Base-by-base conservation (phyloP, 2,888 invertebrate genomes). In the Serrognathus titanus region DNA sequence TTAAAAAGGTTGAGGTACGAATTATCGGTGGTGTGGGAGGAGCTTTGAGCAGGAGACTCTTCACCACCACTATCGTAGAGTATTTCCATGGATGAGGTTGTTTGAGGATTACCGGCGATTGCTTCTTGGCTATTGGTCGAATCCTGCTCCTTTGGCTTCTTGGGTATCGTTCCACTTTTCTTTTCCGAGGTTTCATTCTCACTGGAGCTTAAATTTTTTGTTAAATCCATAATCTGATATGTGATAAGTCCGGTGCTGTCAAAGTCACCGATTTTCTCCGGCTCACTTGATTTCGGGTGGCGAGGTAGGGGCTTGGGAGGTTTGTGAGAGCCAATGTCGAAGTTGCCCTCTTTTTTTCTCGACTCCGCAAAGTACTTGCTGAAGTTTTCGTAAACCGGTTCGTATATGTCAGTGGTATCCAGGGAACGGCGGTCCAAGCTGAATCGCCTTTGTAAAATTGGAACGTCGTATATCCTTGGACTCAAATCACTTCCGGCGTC, bases 321-420 rank as follows among this genome's bases (percentile, higher is more conserved):
- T 31, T 59, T 63, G 24, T 31, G 24, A 31, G 6, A 31, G 6
- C 24, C 24, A 7, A 31, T 6, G 6, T 6, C 7, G 7, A 38
- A 1, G n/a, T 1, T 2, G 43, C 31, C 12, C 45, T 57, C 12
- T 40, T 35, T 11, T 39, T 47, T 37, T 11, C 31, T 31, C 40
- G 52, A 43, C 13, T 48, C 41, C 38, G 58, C 13, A n/a, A 57
- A 53, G 51, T 60, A 56, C 1, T 16, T 12, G 13, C 49, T 53
- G 45, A 58, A 53, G 46, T 63, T 63, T 5, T 52, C 61, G 51
- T 63, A 63, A 49, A 63, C 54, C n/a, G 63, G 63, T 48, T 61
- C 63, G 46, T 60, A 51, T 35, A 31, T 8, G 13, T 40, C 51
- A 7, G 48, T 13, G n/a, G 52, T 49, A 8, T 45, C 47, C 24